Conservation (phyloP, 2,888 invertebrate species). For the Gasteruption jaculator region DNA sequence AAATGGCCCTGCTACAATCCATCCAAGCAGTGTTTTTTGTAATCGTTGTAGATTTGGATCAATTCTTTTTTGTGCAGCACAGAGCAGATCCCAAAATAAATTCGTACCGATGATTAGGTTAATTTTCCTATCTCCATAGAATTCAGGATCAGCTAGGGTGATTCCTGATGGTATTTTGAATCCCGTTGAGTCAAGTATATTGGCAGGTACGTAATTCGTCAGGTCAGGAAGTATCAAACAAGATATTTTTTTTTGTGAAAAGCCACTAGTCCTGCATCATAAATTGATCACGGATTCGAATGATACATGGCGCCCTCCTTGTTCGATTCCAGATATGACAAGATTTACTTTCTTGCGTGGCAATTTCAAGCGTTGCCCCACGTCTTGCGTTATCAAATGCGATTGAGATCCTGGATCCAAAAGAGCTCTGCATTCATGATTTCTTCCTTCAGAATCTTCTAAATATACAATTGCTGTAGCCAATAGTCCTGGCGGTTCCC, state of each 20-base stretch:
- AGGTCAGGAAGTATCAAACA: conserved; percentile 14
- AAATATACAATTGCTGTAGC: not conserved
- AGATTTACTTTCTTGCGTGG: not conserved
- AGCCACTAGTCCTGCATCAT: conserved; percentile 2
- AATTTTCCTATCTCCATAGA: conserved; percentile 8
- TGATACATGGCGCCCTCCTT: not conserved
- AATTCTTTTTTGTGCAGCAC: conserved; percentile 10
- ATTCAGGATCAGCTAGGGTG: conserved; percentile 18
- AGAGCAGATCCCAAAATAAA: conserved; percentile 14
- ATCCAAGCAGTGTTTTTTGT: conserved; percentile 8
- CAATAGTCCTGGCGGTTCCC: not conserved
- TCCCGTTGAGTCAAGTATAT: not conserved
- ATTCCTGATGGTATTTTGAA: conserved; percentile 9
- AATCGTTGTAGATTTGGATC: not conserved
- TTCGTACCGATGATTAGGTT: conserved; percentile 19
- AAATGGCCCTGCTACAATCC: not conserved
- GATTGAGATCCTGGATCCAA: conserved; percentile 12
- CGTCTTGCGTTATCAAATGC: conserved; percentile 7
- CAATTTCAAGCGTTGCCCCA: not conserved
- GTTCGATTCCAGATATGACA: not conserved
- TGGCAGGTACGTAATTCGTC: conserved; percentile 10
- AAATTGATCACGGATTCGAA: not conserved
- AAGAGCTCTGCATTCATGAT: conserved; percentile 6
- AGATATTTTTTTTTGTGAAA: conserved; percentile 2
- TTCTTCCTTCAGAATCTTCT: not conserved